A percentile compares a stretch with the other conserved stretches of the same genome.
Evolutionary conservation across 2,797 vertebrate species (phyloP).

Genomic region (Phaenicophaeus curvirostris): DNA sequence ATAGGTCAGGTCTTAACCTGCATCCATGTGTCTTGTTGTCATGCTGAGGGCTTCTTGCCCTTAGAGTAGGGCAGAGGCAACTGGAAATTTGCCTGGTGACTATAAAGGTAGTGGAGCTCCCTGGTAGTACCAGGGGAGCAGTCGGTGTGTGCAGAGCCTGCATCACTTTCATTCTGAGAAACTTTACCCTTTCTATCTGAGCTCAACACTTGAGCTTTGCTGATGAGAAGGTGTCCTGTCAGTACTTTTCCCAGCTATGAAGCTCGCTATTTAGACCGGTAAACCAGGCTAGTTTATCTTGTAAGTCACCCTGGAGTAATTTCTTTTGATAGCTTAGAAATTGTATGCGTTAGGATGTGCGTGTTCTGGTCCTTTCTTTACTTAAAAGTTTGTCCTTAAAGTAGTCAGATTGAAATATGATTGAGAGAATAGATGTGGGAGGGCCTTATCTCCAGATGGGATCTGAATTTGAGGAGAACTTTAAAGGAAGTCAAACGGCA

Average conservation of each 20-base stretch:
- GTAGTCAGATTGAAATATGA: background rate
- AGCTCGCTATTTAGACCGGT: background rate
- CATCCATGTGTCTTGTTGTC: background rate
- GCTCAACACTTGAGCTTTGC: background rate
- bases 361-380: background rate
- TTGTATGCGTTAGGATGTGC: background rate
- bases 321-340: background rate
- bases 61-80: background rate
- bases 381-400: background rate
- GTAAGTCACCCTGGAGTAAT: background rate
- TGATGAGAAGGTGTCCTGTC: background rate
- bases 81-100: rapidly evolving
- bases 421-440: background rate
- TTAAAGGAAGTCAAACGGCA: background rate
- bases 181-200: background rate
- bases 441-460: background rate
- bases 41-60: background rate
- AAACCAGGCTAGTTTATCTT: background rate
- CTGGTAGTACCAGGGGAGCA: rapidly evolving
- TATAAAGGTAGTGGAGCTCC: background rate
- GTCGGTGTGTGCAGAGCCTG: background rate
- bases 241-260: background rate
- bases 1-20: background rate
- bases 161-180: background rate
- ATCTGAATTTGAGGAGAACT: background rate